Percentiles rank a stretch among this genome's conserved stretches.
Conservation (phyloP, 2,113 vertebrate species). For the Xyrauchen texanus region DNA sequence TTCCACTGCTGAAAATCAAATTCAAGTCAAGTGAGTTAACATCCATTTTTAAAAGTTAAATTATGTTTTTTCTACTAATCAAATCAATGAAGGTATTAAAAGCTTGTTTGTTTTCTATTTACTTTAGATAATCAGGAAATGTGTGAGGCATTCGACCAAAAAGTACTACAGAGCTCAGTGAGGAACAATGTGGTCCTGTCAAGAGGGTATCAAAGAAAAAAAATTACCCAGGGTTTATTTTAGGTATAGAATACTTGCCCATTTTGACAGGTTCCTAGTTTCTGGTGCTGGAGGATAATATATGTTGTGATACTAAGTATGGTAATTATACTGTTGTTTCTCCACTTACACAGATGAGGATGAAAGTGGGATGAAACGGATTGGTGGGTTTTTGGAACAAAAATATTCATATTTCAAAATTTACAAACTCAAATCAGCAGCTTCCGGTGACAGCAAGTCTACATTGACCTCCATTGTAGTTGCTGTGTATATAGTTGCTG, state of each 20-base stretch:
- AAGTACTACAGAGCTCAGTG: slow-evolving; percentile 29
- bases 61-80: not conserved
- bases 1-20: slow-evolving; percentile 10
- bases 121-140: not conserved
- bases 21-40: not conserved
- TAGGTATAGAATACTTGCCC: not conserved
- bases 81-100: slow-evolving; percentile 1
- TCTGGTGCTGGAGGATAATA: not conserved
- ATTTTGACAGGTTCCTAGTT: not conserved
- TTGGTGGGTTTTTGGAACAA: too few species aligned
- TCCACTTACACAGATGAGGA: slow-evolving; percentile 4
- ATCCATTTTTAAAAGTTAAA: not conserved
- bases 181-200: slow-evolving; percentile 24
- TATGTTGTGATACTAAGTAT: not conserved
- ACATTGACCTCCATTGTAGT: too few species aligned
- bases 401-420: too few species aligned
- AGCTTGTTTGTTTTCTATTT: not conserved
- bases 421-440: too few species aligned
- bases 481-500: not conserved
- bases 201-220: slow-evolving; percentile 20
- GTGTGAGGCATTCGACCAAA: slow-evolving; percentile 5
- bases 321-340: not conserved
- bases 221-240: slow-evolving; percentile 2
- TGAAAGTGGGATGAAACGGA: too few species aligned
- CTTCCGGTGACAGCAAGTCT: too few species aligned